phyloP scores from a whole-genome alignment of 2,888 invertebrate species.

The Drosophila testacea region DNA sequence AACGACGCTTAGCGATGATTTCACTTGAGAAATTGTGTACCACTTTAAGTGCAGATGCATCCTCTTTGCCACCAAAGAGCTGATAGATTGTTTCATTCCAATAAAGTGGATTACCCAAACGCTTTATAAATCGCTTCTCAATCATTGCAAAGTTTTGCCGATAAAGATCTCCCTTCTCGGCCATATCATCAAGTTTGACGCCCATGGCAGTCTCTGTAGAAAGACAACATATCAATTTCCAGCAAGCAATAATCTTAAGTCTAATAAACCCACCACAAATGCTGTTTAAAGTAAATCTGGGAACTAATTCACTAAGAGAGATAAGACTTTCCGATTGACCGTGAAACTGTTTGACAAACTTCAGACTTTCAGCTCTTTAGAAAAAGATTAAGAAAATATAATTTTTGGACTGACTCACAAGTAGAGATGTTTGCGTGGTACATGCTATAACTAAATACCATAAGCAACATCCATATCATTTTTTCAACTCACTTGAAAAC shows the following conservation, averaged over 20 bases:
- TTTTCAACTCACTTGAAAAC: conserved; percentile 72
- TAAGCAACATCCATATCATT: not conserved
- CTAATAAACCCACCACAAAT: conserved; percentile 68
- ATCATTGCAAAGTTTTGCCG: conserved; percentile 9
- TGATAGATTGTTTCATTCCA: not conserved
- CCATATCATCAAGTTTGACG: conserved; percentile 16
- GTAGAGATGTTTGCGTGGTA: no score
- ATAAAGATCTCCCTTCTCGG: conserved; percentile 18
- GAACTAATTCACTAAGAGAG: conserved; percentile 74
- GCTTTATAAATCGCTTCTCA: conserved; percentile 1
- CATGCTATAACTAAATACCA: no score
- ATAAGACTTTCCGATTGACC: conserved; percentile 42
- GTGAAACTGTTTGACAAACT: conserved; percentile 66
- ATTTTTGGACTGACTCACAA: not conserved
- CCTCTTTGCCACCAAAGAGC: not conserved
- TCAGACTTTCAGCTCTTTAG: conserved; percentile 75
- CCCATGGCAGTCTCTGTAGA: conserved; percentile 18
- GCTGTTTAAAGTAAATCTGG: conserved; percentile 78
- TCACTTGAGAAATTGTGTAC: conserved; percentile 6
- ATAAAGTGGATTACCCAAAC: conserved; percentile 3
- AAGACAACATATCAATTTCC: not conserved
- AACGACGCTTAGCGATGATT: conserved; percentile 8
- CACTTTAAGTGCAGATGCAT: not conserved
- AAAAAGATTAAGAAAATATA: not conserved
- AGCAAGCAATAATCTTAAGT: not conserved